Base-by-base conservation (phyloP, 2,888 invertebrate species). In the Aquatica leii region DNA sequence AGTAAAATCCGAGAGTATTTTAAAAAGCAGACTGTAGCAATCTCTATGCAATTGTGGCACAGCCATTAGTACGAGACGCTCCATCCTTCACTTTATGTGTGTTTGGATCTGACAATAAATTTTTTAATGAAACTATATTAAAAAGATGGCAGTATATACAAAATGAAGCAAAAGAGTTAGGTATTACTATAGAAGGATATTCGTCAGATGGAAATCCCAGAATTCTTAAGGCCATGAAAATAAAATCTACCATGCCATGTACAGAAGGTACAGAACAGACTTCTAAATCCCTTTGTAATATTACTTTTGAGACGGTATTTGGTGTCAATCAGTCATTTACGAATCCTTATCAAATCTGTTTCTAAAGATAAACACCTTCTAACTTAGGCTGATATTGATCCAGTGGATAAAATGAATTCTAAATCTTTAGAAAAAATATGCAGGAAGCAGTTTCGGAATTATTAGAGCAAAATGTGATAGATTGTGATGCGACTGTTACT, bases 211-310 rank as follows among this genome's bases (percentile, higher is more conserved):
- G 43, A 43, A 15, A 43, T 17, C 15, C 43, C 8, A 12, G 43
- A 43, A 43, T 43, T 14, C 15, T 4, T 14, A 43, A 43, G 14
- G 43, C 43, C 12, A 43, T 43, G 43, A 43, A 43, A 43, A 43
- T 17, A 15, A 12, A 37, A 37, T 37, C 37, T 6, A 12, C 14
- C 5, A 37, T 37, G 14, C 37, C 37, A 37, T 37, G 37, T 12
- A 37, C 4, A 12, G 14, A 37, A 37, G 37, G 14, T 37, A 37
- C 11, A 11, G 12, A 37, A 9, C 11, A 37, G 37, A 12, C 15
- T 43, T n/a, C n/a, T n/a, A n/a, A n/a, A n/a, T 12, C 17, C 14
- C 43, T 15, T 11, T 37, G 12, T 37, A 2, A 12, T 37, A n/a
- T 12, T 37, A 12, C 37, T 11, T 2, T 5, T 37, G 37, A 11